Evolutionary conservation across 2,888 invertebrate species (phyloP), one percentile per base, ranked within the genome.

Genomic region (Cantharis rufa): DNA sequence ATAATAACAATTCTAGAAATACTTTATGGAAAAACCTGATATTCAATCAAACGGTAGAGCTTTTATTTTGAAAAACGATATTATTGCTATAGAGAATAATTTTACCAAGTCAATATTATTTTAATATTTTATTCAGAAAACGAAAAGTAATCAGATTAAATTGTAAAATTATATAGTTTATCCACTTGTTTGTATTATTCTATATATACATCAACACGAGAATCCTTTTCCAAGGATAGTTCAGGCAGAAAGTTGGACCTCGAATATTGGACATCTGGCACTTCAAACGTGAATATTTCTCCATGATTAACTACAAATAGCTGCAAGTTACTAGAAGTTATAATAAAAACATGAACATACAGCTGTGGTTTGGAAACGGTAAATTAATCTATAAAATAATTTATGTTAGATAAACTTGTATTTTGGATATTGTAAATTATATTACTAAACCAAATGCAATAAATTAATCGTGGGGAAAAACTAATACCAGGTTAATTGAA

Each of bases 241-340:
- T 66, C 64, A 21, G 24, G 64, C 64, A 66, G 16, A 66, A 66
- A 66, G 64, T 66, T 66, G 64, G 64, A 21, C 24, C 24, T 66
- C 64, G 18, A 66, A 66, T 66, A 66, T 66, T 66, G 64, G 64
- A 66, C 64, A 66, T 66, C 64, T 66, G 64, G 64, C 24, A 66
- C 64, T 66, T 66, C 64, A 66, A 66, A 66, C 64, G 64, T 66
- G 64, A 66, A 66, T 66, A 66, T 66, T 66, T 66, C 64, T 66
- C 64, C 64, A 66, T 66, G 64, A 66, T 66, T 66, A 66, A 66
- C 64, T 66, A 66, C 64, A 66, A 66, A 66, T 66, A 66, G 16
- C 64, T 66, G 64, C 64, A 66, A 66, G 64, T 66, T 66, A 21
- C 21, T 66, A 66, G 64, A 24, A 66, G 18, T 66, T 21, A 66